These are phyloP conservation scores for Hesperophylax magnus DNA, from an alignment of 1,140 invertebrate genomes.

Conservation along the genomic window DNA sequence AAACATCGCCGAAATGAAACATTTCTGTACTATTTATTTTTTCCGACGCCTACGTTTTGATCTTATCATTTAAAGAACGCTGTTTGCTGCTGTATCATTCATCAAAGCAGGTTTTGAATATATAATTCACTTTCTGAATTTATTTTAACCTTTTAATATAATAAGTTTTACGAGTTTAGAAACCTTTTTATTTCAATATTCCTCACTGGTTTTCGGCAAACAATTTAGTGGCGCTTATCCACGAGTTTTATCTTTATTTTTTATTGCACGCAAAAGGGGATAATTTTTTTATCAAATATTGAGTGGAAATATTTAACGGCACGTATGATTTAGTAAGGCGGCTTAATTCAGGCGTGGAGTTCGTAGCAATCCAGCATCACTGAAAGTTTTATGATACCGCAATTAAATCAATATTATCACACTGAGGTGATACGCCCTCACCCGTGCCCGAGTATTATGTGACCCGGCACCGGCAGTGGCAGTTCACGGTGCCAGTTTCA, in stretches of 20 bases:
- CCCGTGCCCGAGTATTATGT: not conserved
- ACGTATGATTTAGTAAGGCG: too few relatives aligned
- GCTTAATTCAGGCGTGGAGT: too few relatives aligned
- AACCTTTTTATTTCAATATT: not conserved
- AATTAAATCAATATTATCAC: conserved; percentile 43
- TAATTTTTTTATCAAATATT: too few relatives aligned
- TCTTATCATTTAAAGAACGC: conserved; percentile 8
- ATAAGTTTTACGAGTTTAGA: not conserved
- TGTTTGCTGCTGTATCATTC: conserved; percentile 18
- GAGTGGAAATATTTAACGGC: too few relatives aligned
- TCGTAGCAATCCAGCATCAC: not conserved
- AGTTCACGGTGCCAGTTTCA: not conserved
- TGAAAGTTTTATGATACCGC: not conserved
- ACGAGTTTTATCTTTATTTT: too few relatives aligned
- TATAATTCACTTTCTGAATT: conserved; percentile 4
- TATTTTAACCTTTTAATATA: not conserved
- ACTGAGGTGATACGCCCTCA: conserved; percentile 19
- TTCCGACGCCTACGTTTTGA: not conserved
- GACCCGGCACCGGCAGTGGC: too few relatives aligned
- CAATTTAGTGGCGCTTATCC: too few relatives aligned
- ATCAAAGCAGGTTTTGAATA: conserved; percentile 10
- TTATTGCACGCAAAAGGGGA: too few relatives aligned
- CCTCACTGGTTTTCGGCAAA: too few relatives aligned
- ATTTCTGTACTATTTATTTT: conserved; percentile 34
- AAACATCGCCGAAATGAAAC: not conserved